Base-by-base conservation (phyloP, 2,113 vertebrate genomes). In the Cyprinodon tularosa region DNA sequence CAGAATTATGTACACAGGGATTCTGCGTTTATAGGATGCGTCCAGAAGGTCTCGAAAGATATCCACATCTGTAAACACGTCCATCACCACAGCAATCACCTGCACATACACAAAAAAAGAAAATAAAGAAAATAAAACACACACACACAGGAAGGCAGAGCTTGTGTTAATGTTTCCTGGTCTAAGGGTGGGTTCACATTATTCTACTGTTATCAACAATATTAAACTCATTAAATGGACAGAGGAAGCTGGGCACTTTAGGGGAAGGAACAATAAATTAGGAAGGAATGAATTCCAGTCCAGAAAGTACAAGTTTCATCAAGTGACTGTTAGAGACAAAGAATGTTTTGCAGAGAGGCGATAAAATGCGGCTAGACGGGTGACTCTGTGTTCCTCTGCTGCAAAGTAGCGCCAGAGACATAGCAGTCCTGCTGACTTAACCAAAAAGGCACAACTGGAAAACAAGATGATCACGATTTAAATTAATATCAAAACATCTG, bases 21-120 rank as follows among this genome's bases (percentile, higher is more conserved):
- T 95, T 80, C 91, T 97, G 82, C 97, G 95, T 93, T 94, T 98
- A 88, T 95, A 98, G 71, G 94, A 90, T 0, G 96, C 96, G 0
- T 99, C 98, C 77, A 99, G 89, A 57, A 99, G 93, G 86, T 99
- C 98, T 76, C 96, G 97, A 89, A 98, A 98, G 90, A 99, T 99
- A 89, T 99, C 98, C 11, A 99, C 96, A 0, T 99, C 98, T 0
- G 98, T 99, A 85, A 99, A 99, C 90, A 94, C 94, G 81, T 99
- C 98, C 98, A 99, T 99, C 73, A 98, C 98, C 75, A 99, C 95
- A 0, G 96, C 97, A 0, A 99, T 96, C 62, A 98, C 95, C 98
- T 99, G 86, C 4, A 68, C 78, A 80, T 72, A 77, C 68, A 67
- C 4, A 74, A 61, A 75, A 45, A 71, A 14, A 81, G 12, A 48